Percentiles rank a stretch among this genome's conserved stretches.
Evolutionary conservation across 30 jellyfish, hydroid and myxozoan species (phyloP).

Genomic region (Turritopsis rubra): DNA sequence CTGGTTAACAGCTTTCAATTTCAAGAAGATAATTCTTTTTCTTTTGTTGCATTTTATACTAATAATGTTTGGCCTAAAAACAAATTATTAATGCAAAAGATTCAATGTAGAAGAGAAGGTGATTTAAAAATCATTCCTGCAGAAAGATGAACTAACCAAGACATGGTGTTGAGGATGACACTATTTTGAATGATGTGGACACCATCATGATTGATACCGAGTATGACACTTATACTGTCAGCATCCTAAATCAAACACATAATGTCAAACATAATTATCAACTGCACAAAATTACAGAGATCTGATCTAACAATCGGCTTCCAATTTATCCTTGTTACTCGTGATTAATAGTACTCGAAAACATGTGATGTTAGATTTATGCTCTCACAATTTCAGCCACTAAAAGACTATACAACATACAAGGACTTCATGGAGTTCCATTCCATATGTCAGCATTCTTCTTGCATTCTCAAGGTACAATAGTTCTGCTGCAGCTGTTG

Average conservation of each 20-base stretch:
- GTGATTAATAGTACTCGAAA: too few species aligned
- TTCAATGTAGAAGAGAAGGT: background rate
- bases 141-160: background rate
- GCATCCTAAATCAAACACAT: background rate
- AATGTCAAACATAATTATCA: too few species aligned
- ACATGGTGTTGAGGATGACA: constrained; percentile 4
- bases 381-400: too few species aligned
- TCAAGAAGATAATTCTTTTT: background rate
- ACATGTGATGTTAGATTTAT: too few species aligned
- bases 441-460: background rate
- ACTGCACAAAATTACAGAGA: too few species aligned
- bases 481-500: constrained; percentile 16
- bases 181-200: constrained; percentile 7
- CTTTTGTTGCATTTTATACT: background rate
- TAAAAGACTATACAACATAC: background rate
- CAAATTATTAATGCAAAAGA: background rate
- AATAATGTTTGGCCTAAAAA: background rate
- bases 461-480: constrained; percentile 4
- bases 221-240: constrained; percentile 1
- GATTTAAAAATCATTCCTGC: background rate
- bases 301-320: too few species aligned
- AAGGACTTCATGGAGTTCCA: constrained; percentile 9
- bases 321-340: too few species aligned
- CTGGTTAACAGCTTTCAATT: background rate
- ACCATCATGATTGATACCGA: background rate